These are phyloP conservation scores for Pheosia gnoma DNA, from an alignment of 2,888 invertebrate genomes.

Conservation along the genomic window DNA sequence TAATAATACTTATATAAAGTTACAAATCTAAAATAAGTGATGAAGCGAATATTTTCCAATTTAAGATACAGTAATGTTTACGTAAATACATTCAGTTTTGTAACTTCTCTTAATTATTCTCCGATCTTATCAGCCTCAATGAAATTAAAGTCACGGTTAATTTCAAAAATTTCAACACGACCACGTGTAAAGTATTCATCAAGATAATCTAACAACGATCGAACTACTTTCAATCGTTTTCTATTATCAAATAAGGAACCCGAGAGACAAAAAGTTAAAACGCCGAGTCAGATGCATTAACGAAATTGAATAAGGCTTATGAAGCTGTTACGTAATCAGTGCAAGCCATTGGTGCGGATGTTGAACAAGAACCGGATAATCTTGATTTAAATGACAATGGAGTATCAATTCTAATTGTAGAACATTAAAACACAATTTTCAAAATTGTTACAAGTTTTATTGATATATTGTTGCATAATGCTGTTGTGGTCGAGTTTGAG, in stretches of 20 bases:
- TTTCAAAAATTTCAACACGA: conserved; percentile 22
- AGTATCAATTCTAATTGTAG: neutral
- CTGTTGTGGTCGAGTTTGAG: conserved; percentile 20
- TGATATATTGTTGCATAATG: conserved; percentile 3
- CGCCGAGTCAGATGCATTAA: conserved; percentile 61
- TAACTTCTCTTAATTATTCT: conserved; percentile 6
- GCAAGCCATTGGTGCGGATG: conserved; percentile 41
- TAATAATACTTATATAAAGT: no score
- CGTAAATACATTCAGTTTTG: neutral
- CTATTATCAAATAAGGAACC: conserved; percentile 29
- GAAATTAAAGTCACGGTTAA: conserved; percentile 28
- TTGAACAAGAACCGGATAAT: conserved; percentile 1
- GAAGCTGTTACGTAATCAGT: conserved; percentile 68
- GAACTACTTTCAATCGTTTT: conserved; percentile 26
- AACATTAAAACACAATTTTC: neutral
- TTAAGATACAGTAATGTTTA: neutral
- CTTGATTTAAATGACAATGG: neutral
- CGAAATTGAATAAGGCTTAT: conserved; percentile 67
- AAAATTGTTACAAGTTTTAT: neutral
- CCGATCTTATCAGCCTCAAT: conserved; percentile 14
- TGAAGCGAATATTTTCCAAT: neutral
- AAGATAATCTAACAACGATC: conserved; percentile 23
- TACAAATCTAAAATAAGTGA: neutral
- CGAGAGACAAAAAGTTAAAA: conserved; percentile 49
- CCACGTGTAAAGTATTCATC: conserved; percentile 30